Percentiles rank a stretch among this genome's conserved stretches.
These are phyloP conservation scores for Rhinatrema bivittatum DNA, from an alignment of 2,797 vertebrate species.

Conservation along the genomic window DNA sequence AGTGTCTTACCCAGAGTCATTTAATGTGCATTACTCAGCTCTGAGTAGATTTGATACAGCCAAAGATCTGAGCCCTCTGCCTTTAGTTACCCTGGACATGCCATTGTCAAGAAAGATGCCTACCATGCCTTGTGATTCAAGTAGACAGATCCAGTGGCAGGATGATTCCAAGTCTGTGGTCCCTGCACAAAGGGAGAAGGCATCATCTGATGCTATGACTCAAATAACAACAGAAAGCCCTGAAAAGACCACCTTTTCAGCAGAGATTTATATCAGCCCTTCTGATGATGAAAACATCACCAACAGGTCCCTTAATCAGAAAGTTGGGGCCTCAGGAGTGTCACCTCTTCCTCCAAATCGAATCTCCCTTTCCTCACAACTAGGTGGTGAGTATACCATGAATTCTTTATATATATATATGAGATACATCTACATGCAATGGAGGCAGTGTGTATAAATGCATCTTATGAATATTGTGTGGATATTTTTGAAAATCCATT, in stretches of 20 bases:
- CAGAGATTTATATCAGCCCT: conserved; percentile 41
- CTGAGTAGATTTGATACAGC: conserved; percentile 17
- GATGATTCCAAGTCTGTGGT: conserved; percentile 15
- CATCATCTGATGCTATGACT: conserved; percentile 41
- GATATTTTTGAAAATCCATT: too few species aligned
- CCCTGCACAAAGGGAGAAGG: neutral
- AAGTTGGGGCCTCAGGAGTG: neutral
- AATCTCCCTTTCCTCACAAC: conserved; percentile 4
- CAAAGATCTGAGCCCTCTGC: conserved; percentile 22
- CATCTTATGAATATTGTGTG: too few species aligned
- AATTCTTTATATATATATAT: too few species aligned
- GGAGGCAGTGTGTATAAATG: too few species aligned
- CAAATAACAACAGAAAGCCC: conserved; percentile 49
- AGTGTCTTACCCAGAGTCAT: conserved; percentile 8
- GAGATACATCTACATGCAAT: too few species aligned
- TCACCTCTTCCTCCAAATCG: conserved; percentile 4
- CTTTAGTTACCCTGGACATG: conserved; percentile 10
- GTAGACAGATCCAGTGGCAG: conserved; percentile 7
- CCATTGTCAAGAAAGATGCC: conserved; percentile 11
- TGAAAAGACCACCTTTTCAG: conserved; percentile 32
- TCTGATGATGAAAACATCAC: neutral
- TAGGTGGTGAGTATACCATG: conserved; percentile 43
- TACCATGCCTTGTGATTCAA: conserved; percentile 3
- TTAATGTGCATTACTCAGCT: neutral
- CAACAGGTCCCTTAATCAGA: fast-evolving